A percentile compares a stretch with the other conserved stretches of the same genome.
Conservation (phyloP, 2,113 vertebrate species). For the Meles meles region DNA sequence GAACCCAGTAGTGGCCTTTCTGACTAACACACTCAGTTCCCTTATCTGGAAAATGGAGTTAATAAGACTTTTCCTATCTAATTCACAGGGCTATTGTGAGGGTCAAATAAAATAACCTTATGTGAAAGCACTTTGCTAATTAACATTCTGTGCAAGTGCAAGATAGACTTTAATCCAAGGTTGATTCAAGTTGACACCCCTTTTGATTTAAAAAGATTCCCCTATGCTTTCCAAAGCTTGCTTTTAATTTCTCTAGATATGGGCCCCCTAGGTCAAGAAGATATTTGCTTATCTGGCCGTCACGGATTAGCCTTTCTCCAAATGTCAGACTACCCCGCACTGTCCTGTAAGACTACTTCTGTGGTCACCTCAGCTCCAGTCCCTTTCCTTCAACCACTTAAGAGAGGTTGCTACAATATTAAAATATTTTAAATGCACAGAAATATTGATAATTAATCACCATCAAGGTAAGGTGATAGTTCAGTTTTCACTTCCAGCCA, state of each 20-base stretch:
- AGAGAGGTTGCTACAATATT: slow-evolving; percentile 17
- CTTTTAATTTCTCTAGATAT: slow-evolving; percentile 37
- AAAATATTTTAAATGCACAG: background rate
- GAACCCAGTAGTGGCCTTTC: background rate
- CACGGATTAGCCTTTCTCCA: background rate
- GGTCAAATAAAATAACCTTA: slow-evolving; percentile 55
- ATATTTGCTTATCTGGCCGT: background rate
- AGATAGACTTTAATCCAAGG: background rate
- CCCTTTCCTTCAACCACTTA: background rate
- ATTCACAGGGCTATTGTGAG: slow-evolving; percentile 8
- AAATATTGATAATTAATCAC: slow-evolving; percentile 30
- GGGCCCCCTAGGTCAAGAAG: background rate
- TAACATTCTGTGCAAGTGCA: slow-evolving; percentile 28
- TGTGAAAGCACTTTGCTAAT: slow-evolving; percentile 40
- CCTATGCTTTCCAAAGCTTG: slow-evolving; percentile 4
- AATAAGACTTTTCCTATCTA: slow-evolving; percentile 31
- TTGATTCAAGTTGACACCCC: slow-evolving; percentile 2
- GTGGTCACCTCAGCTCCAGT: background rate
- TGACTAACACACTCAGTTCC: slow-evolving; percentile 1
- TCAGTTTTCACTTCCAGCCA: background rate
- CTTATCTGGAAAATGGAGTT: slow-evolving; percentile 49
- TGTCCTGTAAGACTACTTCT: background rate
- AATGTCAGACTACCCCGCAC: background rate
- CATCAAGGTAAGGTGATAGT: background rate
- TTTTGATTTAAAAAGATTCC: slow-evolving; percentile 30